Base-by-base conservation (phyloP, 2,888 invertebrate genomes). In the Eucera pruinosa region DNA sequence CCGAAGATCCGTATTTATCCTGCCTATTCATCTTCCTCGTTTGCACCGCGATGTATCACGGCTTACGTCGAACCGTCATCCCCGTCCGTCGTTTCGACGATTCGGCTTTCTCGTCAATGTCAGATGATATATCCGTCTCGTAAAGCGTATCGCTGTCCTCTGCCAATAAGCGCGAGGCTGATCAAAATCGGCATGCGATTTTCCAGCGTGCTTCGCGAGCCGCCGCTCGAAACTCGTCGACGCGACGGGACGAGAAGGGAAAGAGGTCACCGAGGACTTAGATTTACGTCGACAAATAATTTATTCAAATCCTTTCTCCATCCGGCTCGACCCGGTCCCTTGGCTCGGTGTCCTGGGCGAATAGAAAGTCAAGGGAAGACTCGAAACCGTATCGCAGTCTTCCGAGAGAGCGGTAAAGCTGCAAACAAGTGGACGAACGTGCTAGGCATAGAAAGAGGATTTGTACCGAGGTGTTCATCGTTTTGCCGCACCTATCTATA, bases 381-480 rank as follows among this genome's bases (percentile, higher is more conserved):
- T 73, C 61, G 71, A 73, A 75, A 85, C 58, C 70, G 71, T 70
- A 75, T 77, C 70, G 69, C 43, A 57, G 27, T 81, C 60, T 69
- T 83, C 81, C 68, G 50, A 75, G 54, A 62, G 74, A 81, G 65
- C 57, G 78, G 79, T 80, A 80, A 80, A 85, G 73, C 80, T 83
- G 78, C 80, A 85, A 85, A 85, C 81, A 83, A 85, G 85, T 80
- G 82, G 70, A 83, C 76, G 86, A 68, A 85, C 85, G 85, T 85
- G 85, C 73, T 43, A 67, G 50, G 83, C 80, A 81, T 84, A 52
- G 76, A 68, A 82, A 84, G 52, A 45, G 48, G 62, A 66, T 39
- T 69, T 30, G 60, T 75, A 30, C 48, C 9, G 36, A 47, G 48
- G 48, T 67, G 57, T 82, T 82, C 84, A 71, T 73, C 78, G 80